Percentiles rank a stretch among this genome's conserved stretches.
phyloP scores from a whole-genome alignment of 2,797 vertebrate species.

The Sebastes nivosus region DNA sequence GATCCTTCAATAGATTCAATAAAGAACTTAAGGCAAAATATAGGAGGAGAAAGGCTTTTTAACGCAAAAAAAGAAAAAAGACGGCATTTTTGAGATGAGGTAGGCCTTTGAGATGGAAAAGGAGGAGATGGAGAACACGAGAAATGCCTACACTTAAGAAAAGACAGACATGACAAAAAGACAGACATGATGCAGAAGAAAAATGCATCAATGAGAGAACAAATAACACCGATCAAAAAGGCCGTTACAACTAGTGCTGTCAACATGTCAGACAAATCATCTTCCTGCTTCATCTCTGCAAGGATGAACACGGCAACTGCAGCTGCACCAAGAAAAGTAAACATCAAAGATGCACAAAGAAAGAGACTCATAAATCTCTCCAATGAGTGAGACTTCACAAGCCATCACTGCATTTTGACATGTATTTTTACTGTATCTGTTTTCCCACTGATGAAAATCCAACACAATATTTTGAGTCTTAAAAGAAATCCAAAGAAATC shows the following conservation, averaged over 20 bases:
- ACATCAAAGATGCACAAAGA: neutral
- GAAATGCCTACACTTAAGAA: neutral
- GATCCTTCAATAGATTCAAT: neutral
- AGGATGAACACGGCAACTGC: neutral
- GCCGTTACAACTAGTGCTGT: neutral
- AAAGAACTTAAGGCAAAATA: neutral
- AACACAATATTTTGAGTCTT: neutral
- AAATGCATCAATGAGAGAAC: neutral
- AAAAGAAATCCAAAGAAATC: neutral
- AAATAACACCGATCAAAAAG: neutral
- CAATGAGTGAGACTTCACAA: rapidly evolving
- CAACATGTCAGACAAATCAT: neutral
- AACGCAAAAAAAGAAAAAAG: neutral
- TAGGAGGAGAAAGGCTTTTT: neutral
- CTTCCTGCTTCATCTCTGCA: neutral
- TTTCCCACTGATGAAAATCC: neutral
- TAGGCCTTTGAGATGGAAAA: neutral
- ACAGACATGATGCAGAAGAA: neutral
- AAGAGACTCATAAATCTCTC: neutral
- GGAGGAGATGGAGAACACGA: neutral
- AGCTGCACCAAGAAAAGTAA: neutral
- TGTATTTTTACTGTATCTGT: neutral
- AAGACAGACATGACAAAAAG: neutral
- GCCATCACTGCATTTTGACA: neutral
- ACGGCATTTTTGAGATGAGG: neutral